Percentiles rank a stretch among this genome's conserved stretches.
phyloP scores from a whole-genome alignment of 1,140 invertebrate genomes.

The Adelges cooleyi region DNA sequence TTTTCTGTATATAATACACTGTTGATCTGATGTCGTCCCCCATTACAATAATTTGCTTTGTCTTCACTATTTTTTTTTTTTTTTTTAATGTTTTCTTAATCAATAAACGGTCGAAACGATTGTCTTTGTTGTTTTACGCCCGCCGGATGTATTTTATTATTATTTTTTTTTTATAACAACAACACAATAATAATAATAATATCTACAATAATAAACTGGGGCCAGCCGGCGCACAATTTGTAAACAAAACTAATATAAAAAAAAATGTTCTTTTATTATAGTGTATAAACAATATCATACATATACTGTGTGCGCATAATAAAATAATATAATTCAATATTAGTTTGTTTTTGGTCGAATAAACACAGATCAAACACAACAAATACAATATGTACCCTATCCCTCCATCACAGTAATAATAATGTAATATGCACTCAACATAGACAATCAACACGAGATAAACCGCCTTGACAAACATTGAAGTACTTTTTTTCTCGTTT shows the following conservation, averaged over 20 bases:
- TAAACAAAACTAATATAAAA: constrained; percentile 27
- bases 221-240: constrained; percentile 12
- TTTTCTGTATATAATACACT: no score
- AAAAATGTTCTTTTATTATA: constrained; percentile 28
- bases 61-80: no score
- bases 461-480: constrained; percentile 25
- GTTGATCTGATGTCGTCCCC: no score
- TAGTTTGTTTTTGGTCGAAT: constrained; percentile 25
- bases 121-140: constrained; percentile 25
- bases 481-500: constrained; percentile 22
- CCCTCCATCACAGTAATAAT: no score
- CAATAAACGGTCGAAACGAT: background rate
- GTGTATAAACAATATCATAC: no score
- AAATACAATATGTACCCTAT: background rate
- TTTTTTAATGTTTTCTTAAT: no score
- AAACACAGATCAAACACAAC: constrained; percentile 23
- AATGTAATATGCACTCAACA: background rate
- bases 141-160: constrained; percentile 10
- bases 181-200: no score
- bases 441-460: constrained; percentile 25
- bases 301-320: constrained; percentile 20
- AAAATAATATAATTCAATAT: constrained; percentile 18
- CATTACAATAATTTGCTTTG: no score
- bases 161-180: background rate
- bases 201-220: constrained; percentile 13